Evolutionary conservation across 2,888 invertebrate species (phyloP).

Genomic region (Drosophila nigritarsus): DNA sequence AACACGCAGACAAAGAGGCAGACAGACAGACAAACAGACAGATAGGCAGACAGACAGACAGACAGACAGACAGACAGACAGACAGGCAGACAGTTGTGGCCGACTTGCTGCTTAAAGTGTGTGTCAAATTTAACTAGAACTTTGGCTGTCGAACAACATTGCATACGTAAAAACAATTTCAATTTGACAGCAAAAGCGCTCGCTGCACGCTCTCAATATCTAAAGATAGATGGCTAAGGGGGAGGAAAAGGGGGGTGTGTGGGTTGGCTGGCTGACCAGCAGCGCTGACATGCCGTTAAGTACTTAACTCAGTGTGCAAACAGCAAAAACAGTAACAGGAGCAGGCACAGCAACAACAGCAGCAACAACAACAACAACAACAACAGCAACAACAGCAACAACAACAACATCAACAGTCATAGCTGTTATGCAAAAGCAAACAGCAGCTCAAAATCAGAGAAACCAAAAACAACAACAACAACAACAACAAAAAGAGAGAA

Average conservation of each 20-base stretch:
- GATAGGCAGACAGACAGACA: accelerated
- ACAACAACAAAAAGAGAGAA: background rate
- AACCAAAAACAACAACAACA: background rate
- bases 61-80: background rate
- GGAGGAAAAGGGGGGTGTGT: background rate
- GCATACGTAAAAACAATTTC: conserved; percentile 65
- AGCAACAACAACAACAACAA: background rate
- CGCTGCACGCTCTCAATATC: conserved; percentile 58
- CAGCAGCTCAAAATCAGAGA: conserved; percentile 55
- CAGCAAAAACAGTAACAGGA: conserved; percentile 39
- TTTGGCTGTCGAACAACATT: conserved; percentile 13
- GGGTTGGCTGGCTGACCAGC: conserved; percentile 51
- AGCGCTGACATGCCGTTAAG: conserved; percentile 71
- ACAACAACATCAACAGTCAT: conserved; percentile 11
- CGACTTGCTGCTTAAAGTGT: conserved; percentile 32
- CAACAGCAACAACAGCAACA: background rate
- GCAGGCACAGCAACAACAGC: conserved; percentile 3
- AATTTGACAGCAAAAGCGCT: conserved; percentile 55
- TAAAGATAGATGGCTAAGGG: conserved; percentile 1
- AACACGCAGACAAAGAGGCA: conserved; percentile 8
- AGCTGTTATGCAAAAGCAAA: conserved; percentile 66
- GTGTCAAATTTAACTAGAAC: conserved; percentile 20
- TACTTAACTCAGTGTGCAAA: conserved; percentile 74
- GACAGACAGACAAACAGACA: accelerated
- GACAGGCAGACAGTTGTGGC: conserved; percentile 3